Conservation (phyloP, 2,888 invertebrate species). For the Ophraella communa region DNA sequence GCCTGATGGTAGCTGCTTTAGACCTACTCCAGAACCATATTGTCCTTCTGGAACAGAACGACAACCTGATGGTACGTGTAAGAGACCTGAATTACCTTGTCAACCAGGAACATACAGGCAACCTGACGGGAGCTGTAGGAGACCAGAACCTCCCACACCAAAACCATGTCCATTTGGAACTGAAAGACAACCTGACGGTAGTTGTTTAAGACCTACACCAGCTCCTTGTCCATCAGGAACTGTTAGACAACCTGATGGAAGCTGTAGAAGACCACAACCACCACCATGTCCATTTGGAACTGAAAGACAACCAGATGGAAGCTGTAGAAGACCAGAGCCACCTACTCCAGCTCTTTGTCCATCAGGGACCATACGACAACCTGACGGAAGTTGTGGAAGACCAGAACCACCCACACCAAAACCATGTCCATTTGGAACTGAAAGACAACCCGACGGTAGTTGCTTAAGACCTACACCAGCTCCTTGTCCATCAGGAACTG, state of each 20-base stretch:
- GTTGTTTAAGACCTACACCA: constrained; percentile 8
- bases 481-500: constrained; percentile 30
- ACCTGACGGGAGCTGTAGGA: constrained; percentile 7
- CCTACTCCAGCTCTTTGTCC: constrained; percentile 20
- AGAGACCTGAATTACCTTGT: constrained; percentile 15
- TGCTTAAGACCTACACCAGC: constrained; percentile 17
- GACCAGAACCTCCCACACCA: constrained; percentile 20
- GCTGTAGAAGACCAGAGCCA: constrained; percentile 18
- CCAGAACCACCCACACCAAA: neutral
- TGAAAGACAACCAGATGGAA: constrained; percentile 17
- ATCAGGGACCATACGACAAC: constrained; percentile 19
- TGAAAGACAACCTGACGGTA: constrained; percentile 24
- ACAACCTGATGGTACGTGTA: constrained; percentile 9
- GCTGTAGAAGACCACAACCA: constrained; percentile 20
- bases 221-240: constrained; percentile 34
- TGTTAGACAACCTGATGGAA: constrained; percentile 13
- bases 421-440: constrained; percentile 21
- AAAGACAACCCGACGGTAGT: constrained; percentile 18
- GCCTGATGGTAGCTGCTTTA: constrained; percentile 25
- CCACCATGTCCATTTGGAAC: constrained; percentile 26
- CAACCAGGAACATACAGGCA: constrained; percentile 8
- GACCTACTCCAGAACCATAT: neutral
- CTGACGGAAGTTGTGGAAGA: constrained; percentile 20
- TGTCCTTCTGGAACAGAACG: constrained; percentile 17
- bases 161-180: constrained; percentile 33